Percentiles rank a stretch among this genome's conserved stretches.
These are phyloP conservation scores for Lasioglossum vierecki DNA, from an alignment of 2,888 invertebrate genomes.

Conservation along the genomic window DNA sequence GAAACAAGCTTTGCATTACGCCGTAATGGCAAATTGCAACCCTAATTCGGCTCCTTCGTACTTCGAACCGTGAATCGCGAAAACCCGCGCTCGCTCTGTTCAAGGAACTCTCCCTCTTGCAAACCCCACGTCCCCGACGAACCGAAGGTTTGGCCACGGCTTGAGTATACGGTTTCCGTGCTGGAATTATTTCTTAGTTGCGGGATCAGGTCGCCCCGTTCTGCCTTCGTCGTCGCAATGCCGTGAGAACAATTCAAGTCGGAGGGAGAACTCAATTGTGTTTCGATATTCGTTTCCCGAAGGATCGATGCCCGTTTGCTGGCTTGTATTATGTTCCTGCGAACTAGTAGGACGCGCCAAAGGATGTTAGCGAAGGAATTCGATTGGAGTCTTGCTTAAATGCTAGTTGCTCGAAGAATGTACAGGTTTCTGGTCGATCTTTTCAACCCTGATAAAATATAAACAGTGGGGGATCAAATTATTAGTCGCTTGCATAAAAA, in stretches of 20 bases:
- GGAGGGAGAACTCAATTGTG: not conserved
- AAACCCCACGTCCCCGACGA: not conserved
- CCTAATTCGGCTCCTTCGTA: constrained; percentile 51
- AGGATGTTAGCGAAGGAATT: not conserved
- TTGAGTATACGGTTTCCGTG: constrained; percentile 19
- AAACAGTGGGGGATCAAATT: not conserved
- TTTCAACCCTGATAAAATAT: not conserved
- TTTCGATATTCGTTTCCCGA: not conserved
- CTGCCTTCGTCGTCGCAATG: not conserved
- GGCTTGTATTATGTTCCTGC: not conserved
- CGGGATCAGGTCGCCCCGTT: not conserved
- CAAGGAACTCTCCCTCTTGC: constrained; percentile 7
- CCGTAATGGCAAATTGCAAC: constrained; percentile 54
- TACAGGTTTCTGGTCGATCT: not conserved
- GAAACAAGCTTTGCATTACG: constrained; percentile 57
- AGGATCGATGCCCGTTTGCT: not conserved
- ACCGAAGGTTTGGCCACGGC: not conserved
- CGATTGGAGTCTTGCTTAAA: not conserved
- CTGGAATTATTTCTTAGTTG: constrained; percentile 12
- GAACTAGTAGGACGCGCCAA: not conserved
- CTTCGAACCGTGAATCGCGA: constrained; percentile 30
- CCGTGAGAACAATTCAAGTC: not conserved
- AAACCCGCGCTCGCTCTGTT: not conserved
- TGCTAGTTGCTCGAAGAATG: not conserved
- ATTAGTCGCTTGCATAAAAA: not conserved